Evolutionary conservation across 1,140 invertebrate species (phyloP), one percentile per base, ranked within the genome.

Genomic region (Apis florea): DNA sequence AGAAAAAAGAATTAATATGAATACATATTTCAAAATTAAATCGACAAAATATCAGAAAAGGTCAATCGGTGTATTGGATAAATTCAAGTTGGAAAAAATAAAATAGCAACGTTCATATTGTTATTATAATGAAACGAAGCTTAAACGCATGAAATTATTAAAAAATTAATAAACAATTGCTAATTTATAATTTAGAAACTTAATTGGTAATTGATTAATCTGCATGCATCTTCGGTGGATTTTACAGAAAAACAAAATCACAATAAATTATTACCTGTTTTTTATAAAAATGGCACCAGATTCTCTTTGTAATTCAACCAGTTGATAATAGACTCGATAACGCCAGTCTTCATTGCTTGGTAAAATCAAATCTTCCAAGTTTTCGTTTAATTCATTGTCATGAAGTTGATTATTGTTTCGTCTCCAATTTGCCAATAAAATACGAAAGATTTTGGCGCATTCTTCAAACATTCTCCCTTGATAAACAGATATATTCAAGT

Each of bases 331-430:
- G 89, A 96, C 96, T 83, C 95, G 95, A 19, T 96, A 94, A 75
- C 96, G 94, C 95, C 96, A 97, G 21, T 95, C 95, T 84, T 95
- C 95, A 85, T 97, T 96, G 87, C 96, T 97, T 21, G 96, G 96
- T 40, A 97, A 91, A 71, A 94, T 92, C 12, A 95, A 90, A 21
- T 93, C 91, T 17, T 93, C 91, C 6, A 91, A 56, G 68, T 89
- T 88, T 11, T 59, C 71, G 2, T 74, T 59, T 15, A 70, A 40
- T 64, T 86, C 75, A 8, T 91, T 83, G 0, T 89, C 82, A 12
- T 80, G 79, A 17, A 72, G 40, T 26, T 83, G 58, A 19, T 75
- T 69, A 2, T 73, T 64, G 15, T 61, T 85, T 17, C 84, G 66
- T 51, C 75, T 86, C 76, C 87, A 90, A 12, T 84, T 90, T 15